phyloP scores from a whole-genome alignment of 1,140 invertebrate species.

The Bombus haemorrhoidalis region DNA sequence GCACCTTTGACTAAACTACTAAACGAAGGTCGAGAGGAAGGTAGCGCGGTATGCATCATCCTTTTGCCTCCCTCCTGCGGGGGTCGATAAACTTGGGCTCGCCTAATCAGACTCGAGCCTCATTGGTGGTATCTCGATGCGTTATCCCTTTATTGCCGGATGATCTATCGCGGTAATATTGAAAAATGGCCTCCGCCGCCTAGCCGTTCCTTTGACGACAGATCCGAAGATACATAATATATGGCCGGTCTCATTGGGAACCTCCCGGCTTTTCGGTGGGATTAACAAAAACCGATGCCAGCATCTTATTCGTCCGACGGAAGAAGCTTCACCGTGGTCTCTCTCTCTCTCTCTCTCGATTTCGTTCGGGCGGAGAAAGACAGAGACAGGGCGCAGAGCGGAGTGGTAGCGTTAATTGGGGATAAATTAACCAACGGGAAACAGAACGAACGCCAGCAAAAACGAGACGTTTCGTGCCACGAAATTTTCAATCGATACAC shows the following conservation, averaged over 20 bases:
- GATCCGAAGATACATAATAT: slow-evolving; percentile 66
- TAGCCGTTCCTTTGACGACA: slow-evolving; percentile 60
- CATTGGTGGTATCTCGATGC: slow-evolving; percentile 56
- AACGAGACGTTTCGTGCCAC: too few species aligned
- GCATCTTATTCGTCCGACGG: too few species aligned
- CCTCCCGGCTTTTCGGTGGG: slow-evolving; percentile 49
- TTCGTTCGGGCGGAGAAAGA: neutral
- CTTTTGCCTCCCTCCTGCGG: slow-evolving; percentile 32
- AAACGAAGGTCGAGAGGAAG: slow-evolving; percentile 40
- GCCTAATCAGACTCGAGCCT: slow-evolving; percentile 63
- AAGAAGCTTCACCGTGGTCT: neutral
- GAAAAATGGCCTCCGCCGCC: slow-evolving; percentile 65
- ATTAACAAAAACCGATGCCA: slow-evolving; percentile 52
- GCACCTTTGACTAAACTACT: slow-evolving; percentile 51
- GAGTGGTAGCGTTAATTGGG: too few species aligned
- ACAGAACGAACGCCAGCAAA: too few species aligned
- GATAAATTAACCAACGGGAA: too few species aligned
- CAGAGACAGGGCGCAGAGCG: neutral
- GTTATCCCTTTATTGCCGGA: slow-evolving; percentile 68
- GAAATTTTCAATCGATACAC: too few species aligned
- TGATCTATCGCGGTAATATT: slow-evolving; percentile 72
- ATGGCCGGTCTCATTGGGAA: slow-evolving; percentile 51
- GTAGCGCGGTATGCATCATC: slow-evolving; percentile 56
- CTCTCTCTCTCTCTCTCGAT: too few species aligned
- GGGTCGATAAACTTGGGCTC: slow-evolving; percentile 63